Evolutionary conservation across 2,113 vertebrate genomes (phyloP).

Genomic region (Cepphus grylle): DNA sequence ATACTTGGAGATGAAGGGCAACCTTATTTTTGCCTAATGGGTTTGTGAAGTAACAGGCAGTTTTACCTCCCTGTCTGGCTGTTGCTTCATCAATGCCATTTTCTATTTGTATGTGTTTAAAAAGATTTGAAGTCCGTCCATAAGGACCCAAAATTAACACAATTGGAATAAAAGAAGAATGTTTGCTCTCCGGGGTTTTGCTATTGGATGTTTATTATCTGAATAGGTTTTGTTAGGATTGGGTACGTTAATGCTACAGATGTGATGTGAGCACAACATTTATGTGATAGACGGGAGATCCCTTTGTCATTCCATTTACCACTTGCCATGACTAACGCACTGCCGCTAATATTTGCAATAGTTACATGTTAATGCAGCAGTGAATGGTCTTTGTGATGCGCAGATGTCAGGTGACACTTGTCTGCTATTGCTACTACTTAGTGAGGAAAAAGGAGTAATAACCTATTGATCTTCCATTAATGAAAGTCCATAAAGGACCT

Average conservation of each 20-base stretch:
- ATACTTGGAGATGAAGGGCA: background rate
- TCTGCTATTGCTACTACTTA: background rate
- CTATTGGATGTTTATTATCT: background rate
- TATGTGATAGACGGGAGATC: background rate
- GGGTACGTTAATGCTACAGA: rapidly evolving
- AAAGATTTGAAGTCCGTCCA: background rate
- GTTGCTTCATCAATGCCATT: background rate
- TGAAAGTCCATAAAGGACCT: background rate
- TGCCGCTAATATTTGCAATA: background rate
- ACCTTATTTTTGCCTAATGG: background rate
- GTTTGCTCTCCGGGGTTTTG: background rate
- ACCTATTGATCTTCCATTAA: background rate
- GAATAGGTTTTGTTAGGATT: background rate
- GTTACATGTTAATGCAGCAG: background rate
- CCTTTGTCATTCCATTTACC: background rate
- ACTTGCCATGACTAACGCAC: background rate
- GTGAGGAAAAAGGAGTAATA: background rate
- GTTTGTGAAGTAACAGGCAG: background rate
- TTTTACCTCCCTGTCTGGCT: background rate
- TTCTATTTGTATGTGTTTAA: background rate
- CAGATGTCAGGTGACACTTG: background rate
- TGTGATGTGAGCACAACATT: rapidly evolving
- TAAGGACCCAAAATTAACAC: background rate
- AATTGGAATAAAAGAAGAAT: background rate
- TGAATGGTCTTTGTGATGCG: background rate